Evolutionary conservation across 2,888 invertebrate species (phyloP).

Genomic region (Biston betularia): DNA sequence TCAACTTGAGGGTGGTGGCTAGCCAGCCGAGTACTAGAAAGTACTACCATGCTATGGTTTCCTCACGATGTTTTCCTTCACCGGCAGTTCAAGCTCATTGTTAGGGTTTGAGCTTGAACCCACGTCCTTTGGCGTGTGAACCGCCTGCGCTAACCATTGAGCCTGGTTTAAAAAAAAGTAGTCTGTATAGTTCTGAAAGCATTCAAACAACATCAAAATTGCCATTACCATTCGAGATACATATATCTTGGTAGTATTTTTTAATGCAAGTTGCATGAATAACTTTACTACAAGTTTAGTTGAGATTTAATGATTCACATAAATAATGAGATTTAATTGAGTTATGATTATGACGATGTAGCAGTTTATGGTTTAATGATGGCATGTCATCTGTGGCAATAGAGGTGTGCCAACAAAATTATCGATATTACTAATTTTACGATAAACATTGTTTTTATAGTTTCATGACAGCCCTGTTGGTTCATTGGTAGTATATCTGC

Average conservation of each 20-base stretch:
- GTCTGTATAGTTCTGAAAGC: neutral
- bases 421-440: slow-evolving; percentile 7
- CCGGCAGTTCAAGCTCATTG: no score
- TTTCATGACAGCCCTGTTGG: no score
- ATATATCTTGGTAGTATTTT: neutral
- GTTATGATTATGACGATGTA: slow-evolving; percentile 78
- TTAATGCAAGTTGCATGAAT: slow-evolving; percentile 27
- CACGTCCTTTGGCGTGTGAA: no score
- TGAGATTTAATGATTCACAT: slow-evolving; percentile 75
- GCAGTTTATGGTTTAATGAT: slow-evolving; percentile 73
- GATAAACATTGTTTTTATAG: neutral
- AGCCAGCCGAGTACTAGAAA: no score
- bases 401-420: slow-evolving; percentile 47
- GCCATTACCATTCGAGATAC: neutral
- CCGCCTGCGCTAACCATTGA: no score
- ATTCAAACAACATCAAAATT: neutral
- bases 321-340: slow-evolving; percentile 85
- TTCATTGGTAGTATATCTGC: no score
- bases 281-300: slow-evolving; percentile 52
- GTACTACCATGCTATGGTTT: no score
- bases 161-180: no score
- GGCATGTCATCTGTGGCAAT: slow-evolving; percentile 56
- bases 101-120: no score
- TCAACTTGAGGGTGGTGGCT: no score
- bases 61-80: no score